phyloP scores from a whole-genome alignment of 2,888 invertebrate species.

The Drosophila diplacantha region DNA sequence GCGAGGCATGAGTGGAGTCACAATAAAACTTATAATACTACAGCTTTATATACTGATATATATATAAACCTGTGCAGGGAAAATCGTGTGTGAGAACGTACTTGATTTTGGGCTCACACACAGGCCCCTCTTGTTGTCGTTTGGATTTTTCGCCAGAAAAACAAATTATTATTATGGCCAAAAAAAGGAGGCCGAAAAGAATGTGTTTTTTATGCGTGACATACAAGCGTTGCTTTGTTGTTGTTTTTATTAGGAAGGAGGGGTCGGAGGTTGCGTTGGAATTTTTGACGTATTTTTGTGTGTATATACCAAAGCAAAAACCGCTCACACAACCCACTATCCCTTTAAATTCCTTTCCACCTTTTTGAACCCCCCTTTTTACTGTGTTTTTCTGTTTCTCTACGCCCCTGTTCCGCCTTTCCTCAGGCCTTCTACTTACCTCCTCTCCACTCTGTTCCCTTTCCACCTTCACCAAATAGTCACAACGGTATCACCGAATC shows the following conservation, averaged over 20 bases:
- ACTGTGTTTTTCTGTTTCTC: slow-evolving; percentile 3
- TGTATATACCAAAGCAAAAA: slow-evolving; percentile 45
- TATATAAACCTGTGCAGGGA: slow-evolving; percentile 13
- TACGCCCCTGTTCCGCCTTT: slow-evolving; percentile 3
- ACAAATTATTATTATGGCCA: slow-evolving; percentile 27
- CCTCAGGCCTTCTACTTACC: slow-evolving; percentile 6
- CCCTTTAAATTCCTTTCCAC: slow-evolving; percentile 3
- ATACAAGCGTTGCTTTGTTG: slow-evolving; percentile 49
- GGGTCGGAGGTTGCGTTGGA: slow-evolving; percentile 14
- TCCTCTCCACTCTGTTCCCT: background rate
- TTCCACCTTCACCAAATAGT: slow-evolving; percentile 50
- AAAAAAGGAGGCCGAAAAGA: slow-evolving; percentile 25
- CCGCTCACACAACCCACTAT: slow-evolving; percentile 11
- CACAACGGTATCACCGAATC: slow-evolving; percentile 47
- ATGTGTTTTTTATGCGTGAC: slow-evolving; percentile 52
- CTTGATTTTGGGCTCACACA: slow-evolving; percentile 59
- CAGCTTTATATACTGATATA: background rate
- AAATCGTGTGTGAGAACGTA: slow-evolving; percentile 64
- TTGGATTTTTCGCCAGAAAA: slow-evolving; percentile 53
- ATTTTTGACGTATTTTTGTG: slow-evolving; percentile 60
- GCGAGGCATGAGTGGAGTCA: slow-evolving; percentile 36
- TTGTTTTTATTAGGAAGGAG: slow-evolving; percentile 25
- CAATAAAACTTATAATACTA: slow-evolving; percentile 43
- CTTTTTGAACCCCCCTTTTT: background rate
- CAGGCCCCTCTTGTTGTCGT: slow-evolving; percentile 18